Evolutionary conservation across 2,113 vertebrate genomes (phyloP).

Genomic region (Antennarius striatus): DNA sequence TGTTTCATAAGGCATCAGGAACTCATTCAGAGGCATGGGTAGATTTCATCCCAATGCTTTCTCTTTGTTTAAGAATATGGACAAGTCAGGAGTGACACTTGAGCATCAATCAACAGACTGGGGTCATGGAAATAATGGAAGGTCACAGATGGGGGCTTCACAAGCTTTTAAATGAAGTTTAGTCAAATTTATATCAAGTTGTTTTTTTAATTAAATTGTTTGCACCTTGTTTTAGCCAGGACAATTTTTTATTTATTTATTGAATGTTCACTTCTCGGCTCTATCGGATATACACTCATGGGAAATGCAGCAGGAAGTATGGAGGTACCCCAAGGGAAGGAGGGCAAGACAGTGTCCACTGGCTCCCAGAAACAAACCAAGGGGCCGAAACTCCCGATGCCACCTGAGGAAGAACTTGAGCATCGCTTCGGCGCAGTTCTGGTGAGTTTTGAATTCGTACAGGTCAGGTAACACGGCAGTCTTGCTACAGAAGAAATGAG

Average conservation of each 20-base stretch:
- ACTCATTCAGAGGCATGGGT: conserved; percentile 28
- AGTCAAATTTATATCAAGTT: no score
- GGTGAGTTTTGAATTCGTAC: conserved; percentile 75
- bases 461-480: not conserved
- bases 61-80: conserved; percentile 11
- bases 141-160: conserved; percentile 18
- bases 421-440: conserved; percentile 83
- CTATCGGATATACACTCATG: conserved; percentile 72
- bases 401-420: conserved; percentile 84
- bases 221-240: not conserved
- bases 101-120: not conserved
- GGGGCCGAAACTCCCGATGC: conserved; percentile 80
- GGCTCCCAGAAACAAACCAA: conserved; percentile 63
- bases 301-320: conserved; percentile 86
- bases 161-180: no score
- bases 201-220: not conserved
- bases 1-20: conserved; percentile 58
- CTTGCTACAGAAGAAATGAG: not conserved
- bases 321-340: conserved; percentile 72
- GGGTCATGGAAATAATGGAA: conserved; percentile 26
- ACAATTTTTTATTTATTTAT: conserved; percentile 1
- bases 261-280: conserved; percentile 7
- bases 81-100: conserved; percentile 3
- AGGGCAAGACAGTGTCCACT: conserved; percentile 35
- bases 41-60: conserved; percentile 33